Evolutionary conservation across 2,797 vertebrate genomes (phyloP).

Genomic region (Catostomus latipinnis): DNA sequence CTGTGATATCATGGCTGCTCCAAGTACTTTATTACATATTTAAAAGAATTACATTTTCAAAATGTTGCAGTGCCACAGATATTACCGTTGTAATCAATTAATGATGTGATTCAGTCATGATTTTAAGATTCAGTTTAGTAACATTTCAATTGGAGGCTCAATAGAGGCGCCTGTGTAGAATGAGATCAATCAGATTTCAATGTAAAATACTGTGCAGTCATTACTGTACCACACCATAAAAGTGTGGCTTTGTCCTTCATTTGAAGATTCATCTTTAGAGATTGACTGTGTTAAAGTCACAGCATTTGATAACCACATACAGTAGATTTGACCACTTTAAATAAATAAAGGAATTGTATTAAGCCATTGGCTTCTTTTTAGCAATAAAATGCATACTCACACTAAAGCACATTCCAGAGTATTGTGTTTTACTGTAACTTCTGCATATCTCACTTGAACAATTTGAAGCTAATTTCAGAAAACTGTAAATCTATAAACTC

Average conservation of each 20-base stretch:
- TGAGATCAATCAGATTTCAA: background rate
- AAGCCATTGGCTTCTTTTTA: conserved; percentile 70
- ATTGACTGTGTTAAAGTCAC: background rate
- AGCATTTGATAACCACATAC: background rate
- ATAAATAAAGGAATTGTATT: conserved; percentile 47
- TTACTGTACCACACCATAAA: background rate
- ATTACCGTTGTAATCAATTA: background rate
- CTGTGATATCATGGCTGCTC: background rate
- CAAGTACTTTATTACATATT: background rate
- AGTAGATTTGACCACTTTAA: conserved; percentile 2
- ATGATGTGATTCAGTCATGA: background rate
- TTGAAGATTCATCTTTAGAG: background rate
- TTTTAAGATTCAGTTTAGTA: background rate
- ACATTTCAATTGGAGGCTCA: background rate
- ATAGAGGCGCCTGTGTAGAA: background rate
- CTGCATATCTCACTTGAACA: conserved; percentile 12
- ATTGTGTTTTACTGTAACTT: conserved; percentile 52
- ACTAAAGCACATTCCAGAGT: conserved; percentile 86
- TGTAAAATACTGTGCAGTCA: background rate
- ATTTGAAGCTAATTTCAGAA: conserved; percentile 27
- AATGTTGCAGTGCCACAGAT: background rate
- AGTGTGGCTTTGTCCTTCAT: background rate
- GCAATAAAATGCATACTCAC: conserved; percentile 78
- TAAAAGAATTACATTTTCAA: background rate
- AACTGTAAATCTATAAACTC: conserved; percentile 26